Conservation (phyloP, 2,888 invertebrate species). For the Agrochola macilenta region DNA sequence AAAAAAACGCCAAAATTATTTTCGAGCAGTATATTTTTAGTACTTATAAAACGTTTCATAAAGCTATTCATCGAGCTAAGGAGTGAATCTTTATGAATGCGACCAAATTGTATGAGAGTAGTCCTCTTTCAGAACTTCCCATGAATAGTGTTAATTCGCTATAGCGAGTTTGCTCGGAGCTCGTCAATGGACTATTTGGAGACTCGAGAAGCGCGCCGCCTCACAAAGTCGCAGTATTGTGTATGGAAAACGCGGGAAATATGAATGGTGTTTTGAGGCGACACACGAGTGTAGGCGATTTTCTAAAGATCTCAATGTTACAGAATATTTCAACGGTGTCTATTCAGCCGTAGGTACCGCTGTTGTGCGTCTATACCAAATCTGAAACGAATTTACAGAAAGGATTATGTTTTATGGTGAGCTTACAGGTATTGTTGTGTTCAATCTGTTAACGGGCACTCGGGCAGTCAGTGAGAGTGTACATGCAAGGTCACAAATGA, state of each 20-base stretch:
- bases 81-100: constrained; percentile 90
- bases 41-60: constrained; percentile 84
- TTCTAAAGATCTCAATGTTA: constrained; percentile 75
- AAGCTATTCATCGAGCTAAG: constrained; percentile 88
- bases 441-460: neutral
- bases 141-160: constrained; percentile 91
- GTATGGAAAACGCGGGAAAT: constrained; percentile 89
- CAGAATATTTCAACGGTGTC: constrained; percentile 63
- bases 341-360: constrained; percentile 49
- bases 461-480: constrained; percentile 19
- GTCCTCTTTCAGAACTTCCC: constrained; percentile 90
- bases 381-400: constrained; percentile 48
- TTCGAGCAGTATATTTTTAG: constrained; percentile 74
- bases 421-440: constrained; percentile 9
- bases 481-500: neutral
- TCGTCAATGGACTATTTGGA: constrained; percentile 90
- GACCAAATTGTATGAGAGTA: constrained; percentile 90
- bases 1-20: constrained; percentile 73
- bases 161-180: constrained; percentile 89
- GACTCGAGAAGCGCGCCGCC: constrained; percentile 84
- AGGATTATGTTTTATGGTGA: constrained; percentile 38
- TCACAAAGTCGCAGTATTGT: constrained; percentile 87
- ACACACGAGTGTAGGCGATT: constrained; percentile 81
- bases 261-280: constrained; percentile 81
- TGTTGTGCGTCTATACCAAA: constrained; percentile 40